Conservation (phyloP, 1,140 invertebrate species). For the Eriocheir sinensis region DNA sequence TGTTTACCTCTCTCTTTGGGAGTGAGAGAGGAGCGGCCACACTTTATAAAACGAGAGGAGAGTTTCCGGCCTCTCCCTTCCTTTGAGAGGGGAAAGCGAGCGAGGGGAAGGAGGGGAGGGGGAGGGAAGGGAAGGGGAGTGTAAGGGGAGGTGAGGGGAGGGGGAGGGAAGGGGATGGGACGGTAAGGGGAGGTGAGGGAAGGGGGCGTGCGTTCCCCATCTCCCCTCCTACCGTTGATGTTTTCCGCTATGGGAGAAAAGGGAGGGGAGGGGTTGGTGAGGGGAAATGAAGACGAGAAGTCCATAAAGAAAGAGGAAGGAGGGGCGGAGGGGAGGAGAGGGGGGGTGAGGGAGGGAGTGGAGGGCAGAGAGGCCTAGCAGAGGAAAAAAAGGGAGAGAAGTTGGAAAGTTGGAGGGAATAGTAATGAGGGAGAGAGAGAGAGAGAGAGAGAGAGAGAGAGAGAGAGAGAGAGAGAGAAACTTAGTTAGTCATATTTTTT, state of each 20-base stretch:
- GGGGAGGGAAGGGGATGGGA: not conserved
- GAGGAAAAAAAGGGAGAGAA: constrained; percentile 1
- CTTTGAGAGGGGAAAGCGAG: not conserved
- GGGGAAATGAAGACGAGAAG: not conserved
- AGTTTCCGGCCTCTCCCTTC: constrained; percentile 39
- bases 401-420: not conserved
- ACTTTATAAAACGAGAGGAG: constrained; percentile 1
- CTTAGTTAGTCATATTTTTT: too few species aligned
- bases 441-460: not conserved
- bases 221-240: constrained; percentile 33
- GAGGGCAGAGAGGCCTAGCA: not conserved
- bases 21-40: constrained; percentile 6
- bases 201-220: not conserved
- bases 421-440: constrained; percentile 15
- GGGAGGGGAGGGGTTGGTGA: not conserved
- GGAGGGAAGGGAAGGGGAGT: not conserved
- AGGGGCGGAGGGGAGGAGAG: not conserved
- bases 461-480: constrained; percentile 12
- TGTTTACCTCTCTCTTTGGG: not conserved
- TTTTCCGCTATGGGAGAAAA: constrained; percentile 38
- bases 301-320: not conserved
- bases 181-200: not conserved
- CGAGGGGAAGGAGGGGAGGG: not conserved
- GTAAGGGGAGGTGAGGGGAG: not conserved
- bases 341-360: not conserved